Percentiles rank a stretch among this genome's conserved stretches.
These are phyloP conservation scores for Monodelphis domestica DNA, from an alignment of 2,797 vertebrate genomes.

Conservation along the genomic window DNA sequence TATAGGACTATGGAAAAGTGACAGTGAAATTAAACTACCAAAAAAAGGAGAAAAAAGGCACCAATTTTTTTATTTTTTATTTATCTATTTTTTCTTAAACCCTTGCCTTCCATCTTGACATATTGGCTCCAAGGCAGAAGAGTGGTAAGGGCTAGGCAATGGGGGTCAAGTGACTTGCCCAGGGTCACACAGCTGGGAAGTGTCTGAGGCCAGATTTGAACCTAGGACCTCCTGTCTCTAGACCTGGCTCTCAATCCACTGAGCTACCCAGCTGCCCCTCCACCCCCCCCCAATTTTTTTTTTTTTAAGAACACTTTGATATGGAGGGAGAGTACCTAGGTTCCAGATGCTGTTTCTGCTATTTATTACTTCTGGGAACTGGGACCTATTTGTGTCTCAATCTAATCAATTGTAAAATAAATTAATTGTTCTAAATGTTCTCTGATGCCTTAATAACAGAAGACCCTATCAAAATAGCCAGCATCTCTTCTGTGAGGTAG, in stretches of 20 bases:
- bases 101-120: too few relatives aligned
- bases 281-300: too few relatives aligned
- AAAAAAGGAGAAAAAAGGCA: not conserved
- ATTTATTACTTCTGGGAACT: not conserved
- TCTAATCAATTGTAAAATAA: not conserved
- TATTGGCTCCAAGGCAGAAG: too few relatives aligned
- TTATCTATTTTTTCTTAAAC: too few relatives aligned
- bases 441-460: not conserved
- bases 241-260: too few relatives aligned
- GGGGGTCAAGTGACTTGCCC: too few relatives aligned
- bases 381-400: not conserved
- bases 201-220: too few relatives aligned
- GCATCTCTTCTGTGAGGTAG: not conserved
- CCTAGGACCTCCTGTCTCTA: too few relatives aligned
- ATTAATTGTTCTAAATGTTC: not conserved
- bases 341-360: not conserved
- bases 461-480: not conserved
- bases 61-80: too few relatives aligned
- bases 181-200: too few relatives aligned
- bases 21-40: not conserved
- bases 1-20: not conserved
- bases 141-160: too few relatives aligned
- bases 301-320: not conserved
- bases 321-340: not conserved
- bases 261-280: too few relatives aligned